A percentile compares a stretch with the other conserved stretches of the same genome.
Conservation (phyloP, 2,797 vertebrate genomes). For the Mormyrops attenuatus region DNA sequence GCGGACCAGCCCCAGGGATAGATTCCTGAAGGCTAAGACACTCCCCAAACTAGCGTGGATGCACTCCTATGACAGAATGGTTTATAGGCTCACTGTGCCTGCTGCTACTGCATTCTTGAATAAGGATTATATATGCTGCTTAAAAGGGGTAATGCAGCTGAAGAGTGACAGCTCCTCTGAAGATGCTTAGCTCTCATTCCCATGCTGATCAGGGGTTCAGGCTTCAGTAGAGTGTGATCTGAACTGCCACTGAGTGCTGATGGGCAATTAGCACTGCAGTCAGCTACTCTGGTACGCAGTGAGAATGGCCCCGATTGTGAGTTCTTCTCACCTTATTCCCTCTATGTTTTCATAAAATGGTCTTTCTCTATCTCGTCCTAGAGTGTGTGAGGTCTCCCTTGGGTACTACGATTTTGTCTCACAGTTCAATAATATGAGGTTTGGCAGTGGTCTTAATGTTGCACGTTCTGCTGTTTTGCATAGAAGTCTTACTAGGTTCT, state of each 20-base stretch:
- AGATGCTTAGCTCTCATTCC: constrained; percentile 1
- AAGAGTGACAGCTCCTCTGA: not conserved
- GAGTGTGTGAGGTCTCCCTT: not conserved
- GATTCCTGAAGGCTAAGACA: not conserved
- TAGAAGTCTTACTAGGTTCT: not conserved
- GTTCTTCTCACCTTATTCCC: not conserved
- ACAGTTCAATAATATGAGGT: not conserved
- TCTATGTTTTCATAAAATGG: not conserved
- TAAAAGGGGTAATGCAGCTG: not conserved
- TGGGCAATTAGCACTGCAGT: constrained; percentile 7
- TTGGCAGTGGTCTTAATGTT: not conserved
- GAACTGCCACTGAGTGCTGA: not conserved
- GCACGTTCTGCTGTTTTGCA: not conserved
- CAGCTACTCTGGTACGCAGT: not conserved
- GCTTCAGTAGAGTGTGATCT: not conserved
- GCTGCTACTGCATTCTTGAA: not conserved
- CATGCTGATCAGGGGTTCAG: not conserved
- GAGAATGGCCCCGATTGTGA: not conserved
- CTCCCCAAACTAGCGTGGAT: not conserved
- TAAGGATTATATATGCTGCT: not conserved
- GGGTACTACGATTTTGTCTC: not conserved
- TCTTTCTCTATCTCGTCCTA: not conserved
- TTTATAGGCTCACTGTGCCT: not conserved
- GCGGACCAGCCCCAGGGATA: not conserved
- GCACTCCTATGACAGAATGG: not conserved